Evolutionary conservation across 2,888 invertebrate species (phyloP).

Genomic region (Heteromyza rotundicornis): DNA sequence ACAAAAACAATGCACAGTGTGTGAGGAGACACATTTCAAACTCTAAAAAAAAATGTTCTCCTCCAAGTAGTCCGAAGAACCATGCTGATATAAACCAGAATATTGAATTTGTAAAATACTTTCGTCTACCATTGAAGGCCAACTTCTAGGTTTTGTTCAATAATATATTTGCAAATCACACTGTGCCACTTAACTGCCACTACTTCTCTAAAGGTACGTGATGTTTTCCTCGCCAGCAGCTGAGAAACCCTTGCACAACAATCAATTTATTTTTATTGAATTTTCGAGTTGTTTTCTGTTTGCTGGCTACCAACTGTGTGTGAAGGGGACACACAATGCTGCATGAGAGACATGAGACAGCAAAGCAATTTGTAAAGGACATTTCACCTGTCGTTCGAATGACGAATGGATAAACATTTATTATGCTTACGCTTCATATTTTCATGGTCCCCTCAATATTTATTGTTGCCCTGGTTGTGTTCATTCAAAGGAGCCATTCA

Average conservation of each 20-base stretch:
- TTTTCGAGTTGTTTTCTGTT: conserved; percentile 26
- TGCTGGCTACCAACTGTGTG: neutral
- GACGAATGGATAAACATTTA: conserved; percentile 22
- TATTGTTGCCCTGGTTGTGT: no score
- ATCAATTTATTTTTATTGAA: conserved; percentile 53
- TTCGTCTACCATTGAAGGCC: no score
- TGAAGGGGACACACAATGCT: neutral
- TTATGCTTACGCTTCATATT: conserved; percentile 21
- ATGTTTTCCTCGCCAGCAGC: neutral
- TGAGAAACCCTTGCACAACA: conserved; percentile 30
- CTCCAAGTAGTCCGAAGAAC: no score
- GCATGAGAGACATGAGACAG: neutral
- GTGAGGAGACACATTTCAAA: no score
- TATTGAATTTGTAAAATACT: no score
- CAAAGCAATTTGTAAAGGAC: conserved; percentile 18
- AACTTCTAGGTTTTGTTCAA: no score
- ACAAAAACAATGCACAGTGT: no score
- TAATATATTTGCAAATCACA: no score
- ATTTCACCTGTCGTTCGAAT: conserved; percentile 19
- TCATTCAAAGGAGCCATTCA: neutral
- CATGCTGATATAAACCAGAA: no score
- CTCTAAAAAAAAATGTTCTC: no score
- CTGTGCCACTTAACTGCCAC: neutral
- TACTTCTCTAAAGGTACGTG: neutral
- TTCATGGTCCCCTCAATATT: neutral